Percentiles rank a stretch among this genome's conserved stretches.
phyloP scores from a whole-genome alignment of 2,113 vertebrate genomes.

The Hypanus sabinus region DNA sequence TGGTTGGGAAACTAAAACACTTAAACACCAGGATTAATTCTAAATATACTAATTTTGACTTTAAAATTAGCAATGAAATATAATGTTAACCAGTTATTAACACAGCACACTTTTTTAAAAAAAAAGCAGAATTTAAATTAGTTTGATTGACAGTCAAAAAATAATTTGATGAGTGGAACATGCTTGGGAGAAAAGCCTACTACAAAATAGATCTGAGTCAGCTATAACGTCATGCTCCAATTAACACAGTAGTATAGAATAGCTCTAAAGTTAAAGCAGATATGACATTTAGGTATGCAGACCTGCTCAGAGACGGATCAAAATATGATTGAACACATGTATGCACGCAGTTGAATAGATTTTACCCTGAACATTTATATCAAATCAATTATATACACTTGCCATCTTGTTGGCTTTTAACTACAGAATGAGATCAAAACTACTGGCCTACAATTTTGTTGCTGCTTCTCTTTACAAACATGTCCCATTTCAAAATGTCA shows the following conservation, averaged over 20 bases:
- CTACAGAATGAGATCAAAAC: no score
- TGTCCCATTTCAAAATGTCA: no score
- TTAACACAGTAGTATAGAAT: neutral
- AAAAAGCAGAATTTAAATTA: neutral
- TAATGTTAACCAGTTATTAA: neutral
- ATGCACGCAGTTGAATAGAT: neutral
- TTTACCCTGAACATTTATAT: neutral
- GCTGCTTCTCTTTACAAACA: no score
- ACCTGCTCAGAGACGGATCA: neutral
- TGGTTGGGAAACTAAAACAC: neutral
- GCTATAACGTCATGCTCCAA: conserved; percentile 3
- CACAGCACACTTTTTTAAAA: neutral
- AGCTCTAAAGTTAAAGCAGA: neutral
- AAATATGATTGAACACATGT: neutral
- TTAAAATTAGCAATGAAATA: neutral
- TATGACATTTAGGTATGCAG: neutral
- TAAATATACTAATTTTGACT: neutral
- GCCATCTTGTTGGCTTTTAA: neutral
- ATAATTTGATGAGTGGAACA: neutral
- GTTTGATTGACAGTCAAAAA: neutral
- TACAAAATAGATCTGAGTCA: neutral
- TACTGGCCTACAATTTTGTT: no score
- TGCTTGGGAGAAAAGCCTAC: neutral
- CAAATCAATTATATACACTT: neutral
- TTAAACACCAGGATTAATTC: neutral